A percentile compares a stretch with the other conserved stretches of the same genome.
These are phyloP conservation scores for Mixornis gularis DNA, from an alignment of 2,113 vertebrate species.

Conservation along the genomic window DNA sequence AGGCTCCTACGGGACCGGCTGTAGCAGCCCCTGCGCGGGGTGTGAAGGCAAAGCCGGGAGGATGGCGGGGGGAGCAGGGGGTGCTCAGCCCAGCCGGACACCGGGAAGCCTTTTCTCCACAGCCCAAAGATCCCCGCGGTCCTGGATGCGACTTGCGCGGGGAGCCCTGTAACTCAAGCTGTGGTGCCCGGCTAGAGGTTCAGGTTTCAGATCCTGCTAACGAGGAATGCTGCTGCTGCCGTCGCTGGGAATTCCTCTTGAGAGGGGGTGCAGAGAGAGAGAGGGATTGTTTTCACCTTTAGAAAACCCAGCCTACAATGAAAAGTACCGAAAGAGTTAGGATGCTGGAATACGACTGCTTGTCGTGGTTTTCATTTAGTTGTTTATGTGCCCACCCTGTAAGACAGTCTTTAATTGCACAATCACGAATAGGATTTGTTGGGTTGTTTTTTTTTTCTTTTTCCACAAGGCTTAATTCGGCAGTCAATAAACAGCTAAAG, in stretches of 20 bases:
- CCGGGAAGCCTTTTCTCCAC: not conserved
- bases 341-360: not conserved
- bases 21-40: fast-evolving
- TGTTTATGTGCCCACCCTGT: not conserved
- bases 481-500: not conserved
- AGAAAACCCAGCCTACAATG: not conserved
- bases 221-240: not conserved
- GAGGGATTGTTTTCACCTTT: not conserved
- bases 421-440: not conserved
- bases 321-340: not conserved
- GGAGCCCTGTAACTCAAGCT: not conserved
- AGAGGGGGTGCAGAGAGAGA: not conserved
- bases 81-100: fast-evolving
- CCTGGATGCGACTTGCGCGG: not conserved
- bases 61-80: fast-evolving
- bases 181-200: not conserved
- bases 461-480: not conserved
- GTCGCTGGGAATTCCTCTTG: not conserved
- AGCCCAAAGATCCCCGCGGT: not conserved
- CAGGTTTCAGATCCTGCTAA: not conserved
- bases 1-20: fast-evolving
- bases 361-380: not conserved
- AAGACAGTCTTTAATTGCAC: not conserved
- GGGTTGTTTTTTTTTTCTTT: not conserved
- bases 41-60: not conserved